These are phyloP conservation scores for Nibea coibor DNA, from an alignment of 2,113 vertebrate species.

Conservation along the genomic window DNA sequence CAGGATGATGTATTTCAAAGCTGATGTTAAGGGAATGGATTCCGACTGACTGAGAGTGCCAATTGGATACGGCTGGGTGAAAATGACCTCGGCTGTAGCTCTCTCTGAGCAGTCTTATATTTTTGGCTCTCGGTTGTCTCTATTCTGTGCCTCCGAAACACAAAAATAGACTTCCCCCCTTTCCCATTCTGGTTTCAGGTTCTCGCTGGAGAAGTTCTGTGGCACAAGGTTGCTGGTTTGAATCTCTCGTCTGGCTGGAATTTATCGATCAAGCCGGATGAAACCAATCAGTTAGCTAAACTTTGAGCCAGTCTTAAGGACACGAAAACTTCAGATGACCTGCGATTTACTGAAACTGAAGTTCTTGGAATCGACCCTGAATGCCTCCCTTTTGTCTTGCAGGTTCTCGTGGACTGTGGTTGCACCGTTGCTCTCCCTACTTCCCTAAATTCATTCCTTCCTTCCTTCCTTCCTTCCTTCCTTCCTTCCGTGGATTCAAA, in stretches of 20 bases:
- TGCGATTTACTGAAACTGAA: no score
- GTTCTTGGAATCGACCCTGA: no score
- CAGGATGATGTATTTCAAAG: slow-evolving; percentile 56
- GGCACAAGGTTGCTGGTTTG: background rate
- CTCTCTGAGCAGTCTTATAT: slow-evolving; percentile 29
- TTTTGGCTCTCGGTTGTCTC: slow-evolving; percentile 17
- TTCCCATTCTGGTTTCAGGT: background rate
- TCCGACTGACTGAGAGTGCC: slow-evolving; percentile 55
- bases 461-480: no score
- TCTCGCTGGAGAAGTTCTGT: background rate
- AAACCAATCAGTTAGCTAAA: no score
- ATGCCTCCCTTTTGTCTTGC: no score
- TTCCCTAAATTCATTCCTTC: background rate
- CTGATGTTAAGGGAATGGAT: slow-evolving; percentile 63
- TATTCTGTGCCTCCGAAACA: slow-evolving; percentile 6
- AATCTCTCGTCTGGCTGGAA: background rate
- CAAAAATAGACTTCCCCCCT: background rate
- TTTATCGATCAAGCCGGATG: no score
- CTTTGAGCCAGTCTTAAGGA: no score
- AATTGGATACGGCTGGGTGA: slow-evolving; percentile 58
- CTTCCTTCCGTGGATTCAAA: background rate
- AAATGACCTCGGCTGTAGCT: slow-evolving; percentile 51
- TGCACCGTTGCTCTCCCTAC: background rate
- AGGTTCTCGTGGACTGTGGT: no score
- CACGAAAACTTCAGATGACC: no score